Evolutionary conservation across 2,797 vertebrate genomes (phyloP).

Genomic region (Microctenopoma steveboyesi): DNA sequence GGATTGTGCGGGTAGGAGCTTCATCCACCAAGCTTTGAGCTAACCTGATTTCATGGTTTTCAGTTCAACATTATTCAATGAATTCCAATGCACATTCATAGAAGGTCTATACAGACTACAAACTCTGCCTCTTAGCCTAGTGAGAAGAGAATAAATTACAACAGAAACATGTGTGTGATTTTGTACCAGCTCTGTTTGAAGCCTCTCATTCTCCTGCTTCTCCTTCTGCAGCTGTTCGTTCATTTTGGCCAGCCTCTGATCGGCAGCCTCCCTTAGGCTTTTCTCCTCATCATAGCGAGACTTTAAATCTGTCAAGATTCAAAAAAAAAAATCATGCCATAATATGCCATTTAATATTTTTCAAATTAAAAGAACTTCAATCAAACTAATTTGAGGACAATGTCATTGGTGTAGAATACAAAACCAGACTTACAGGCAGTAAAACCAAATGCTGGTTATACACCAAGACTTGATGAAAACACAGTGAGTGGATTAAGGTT

Average conservation of each 20-base stretch:
- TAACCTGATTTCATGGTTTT: conserved; percentile 27
- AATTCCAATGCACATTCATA: conserved; percentile 2
- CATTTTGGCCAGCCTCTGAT: conserved; percentile 86
- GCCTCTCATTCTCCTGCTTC: conserved; percentile 84
- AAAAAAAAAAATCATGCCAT: background rate
- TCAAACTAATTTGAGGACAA: background rate
- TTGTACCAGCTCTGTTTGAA: conserved; percentile 94
- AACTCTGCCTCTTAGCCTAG: background rate
- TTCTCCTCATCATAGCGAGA: conserved; percentile 95
- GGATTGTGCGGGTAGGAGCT: background rate
- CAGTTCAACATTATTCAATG: background rate
- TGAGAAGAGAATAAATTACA: conserved; percentile 6
- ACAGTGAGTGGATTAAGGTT: conserved; percentile 17
- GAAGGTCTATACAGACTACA: background rate
- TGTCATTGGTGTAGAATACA: background rate
- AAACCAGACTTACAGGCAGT: background rate
- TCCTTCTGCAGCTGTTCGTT: conserved; percentile 89
- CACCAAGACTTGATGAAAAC: background rate
- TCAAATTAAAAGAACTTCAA: background rate
- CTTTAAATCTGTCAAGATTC: conserved; percentile 87
- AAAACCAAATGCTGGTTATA: background rate
- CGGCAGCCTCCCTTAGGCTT: conserved; percentile 88
- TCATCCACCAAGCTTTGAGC: conserved; percentile 17
- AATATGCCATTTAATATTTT: background rate
- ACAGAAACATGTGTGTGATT: conserved; percentile 1